Conservation (phyloP, 2,797 vertebrate genomes). For the Sparidentex hasta region DNA sequence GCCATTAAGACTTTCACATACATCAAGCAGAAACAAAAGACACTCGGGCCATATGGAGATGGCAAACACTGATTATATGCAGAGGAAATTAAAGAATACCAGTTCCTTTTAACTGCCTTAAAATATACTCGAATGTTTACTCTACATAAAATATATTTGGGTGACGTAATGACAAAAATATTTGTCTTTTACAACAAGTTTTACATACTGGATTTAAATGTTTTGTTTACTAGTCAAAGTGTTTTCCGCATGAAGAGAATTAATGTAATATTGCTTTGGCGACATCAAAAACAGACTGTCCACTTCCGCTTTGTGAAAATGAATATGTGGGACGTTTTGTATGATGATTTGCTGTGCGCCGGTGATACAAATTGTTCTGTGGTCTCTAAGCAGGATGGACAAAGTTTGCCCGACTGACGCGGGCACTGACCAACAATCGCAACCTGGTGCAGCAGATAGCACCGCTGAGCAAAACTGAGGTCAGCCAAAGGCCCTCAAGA, state of each 20-base stretch:
- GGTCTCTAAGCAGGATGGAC: conserved; percentile 90
- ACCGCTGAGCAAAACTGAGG: conserved; percentile 94
- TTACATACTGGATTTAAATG: too few relatives aligned
- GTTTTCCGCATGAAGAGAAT: too few relatives aligned
- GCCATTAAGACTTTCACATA: conserved; percentile 46
- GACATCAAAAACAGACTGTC: too few relatives aligned
- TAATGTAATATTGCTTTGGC: too few relatives aligned
- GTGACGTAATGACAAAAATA: neutral
- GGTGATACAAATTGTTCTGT: neutral
- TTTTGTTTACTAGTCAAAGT: too few relatives aligned
- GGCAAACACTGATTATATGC: conserved; percentile 2
- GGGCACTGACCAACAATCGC: conserved; percentile 95
- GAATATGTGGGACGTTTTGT: neutral
- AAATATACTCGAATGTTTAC: too few relatives aligned
- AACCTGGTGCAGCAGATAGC: conserved; percentile 94
- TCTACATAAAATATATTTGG: neutral
- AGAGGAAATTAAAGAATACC: neutral
- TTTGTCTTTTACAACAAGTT: too few relatives aligned
- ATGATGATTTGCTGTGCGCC: neutral
- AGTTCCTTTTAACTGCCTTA: neutral
- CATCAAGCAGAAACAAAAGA: conserved; percentile 54
- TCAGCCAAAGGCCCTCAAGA: conserved; percentile 96
- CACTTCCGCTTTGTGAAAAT: too few relatives aligned
- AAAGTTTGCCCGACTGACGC: conserved; percentile 96
- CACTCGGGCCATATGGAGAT: conserved; percentile 35